A percentile compares a stretch with the other conserved stretches of the same genome.
These are phyloP conservation scores for Mantis religiosa DNA, from an alignment of 2,888 invertebrate species.

Conservation along the genomic window DNA sequence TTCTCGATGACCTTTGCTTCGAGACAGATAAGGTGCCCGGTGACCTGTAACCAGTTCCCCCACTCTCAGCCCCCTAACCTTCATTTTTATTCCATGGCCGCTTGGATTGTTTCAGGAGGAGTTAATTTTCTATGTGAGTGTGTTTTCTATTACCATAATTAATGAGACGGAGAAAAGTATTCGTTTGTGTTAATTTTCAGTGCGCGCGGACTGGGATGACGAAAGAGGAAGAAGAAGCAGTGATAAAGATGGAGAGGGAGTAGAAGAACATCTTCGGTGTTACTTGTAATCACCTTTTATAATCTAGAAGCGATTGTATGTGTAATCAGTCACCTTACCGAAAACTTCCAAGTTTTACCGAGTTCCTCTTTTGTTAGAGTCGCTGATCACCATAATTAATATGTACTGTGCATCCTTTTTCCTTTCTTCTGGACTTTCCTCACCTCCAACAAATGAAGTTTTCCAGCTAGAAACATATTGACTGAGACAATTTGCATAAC, in stretches of 20 bases:
- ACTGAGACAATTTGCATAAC: not conserved
- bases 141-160: conserved; percentile 16
- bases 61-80: not conserved
- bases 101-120: not conserved
- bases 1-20: not conserved
- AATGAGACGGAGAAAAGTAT: conserved; percentile 11
- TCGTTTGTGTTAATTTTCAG: conserved; percentile 14
- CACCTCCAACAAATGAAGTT: not conserved
- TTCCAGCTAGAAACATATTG: not conserved
- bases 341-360: not conserved
- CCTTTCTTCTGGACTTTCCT: not conserved
- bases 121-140: conserved; percentile 13
- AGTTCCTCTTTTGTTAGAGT: not conserved
- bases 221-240: not conserved
- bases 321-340: not conserved
- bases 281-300: not conserved
- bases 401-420: not conserved
- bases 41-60: conserved; percentile 6
- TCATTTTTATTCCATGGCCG: not conserved
- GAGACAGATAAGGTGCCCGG: conserved; percentile 2
- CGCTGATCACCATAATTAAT: not conserved
- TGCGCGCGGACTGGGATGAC: not conserved
- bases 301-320: conserved; percentile 10
- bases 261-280: not conserved
- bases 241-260: not conserved